These are phyloP conservation scores for Heliothis peltigera DNA, from an alignment of 2,888 invertebrate species.

Conservation along the genomic window DNA sequence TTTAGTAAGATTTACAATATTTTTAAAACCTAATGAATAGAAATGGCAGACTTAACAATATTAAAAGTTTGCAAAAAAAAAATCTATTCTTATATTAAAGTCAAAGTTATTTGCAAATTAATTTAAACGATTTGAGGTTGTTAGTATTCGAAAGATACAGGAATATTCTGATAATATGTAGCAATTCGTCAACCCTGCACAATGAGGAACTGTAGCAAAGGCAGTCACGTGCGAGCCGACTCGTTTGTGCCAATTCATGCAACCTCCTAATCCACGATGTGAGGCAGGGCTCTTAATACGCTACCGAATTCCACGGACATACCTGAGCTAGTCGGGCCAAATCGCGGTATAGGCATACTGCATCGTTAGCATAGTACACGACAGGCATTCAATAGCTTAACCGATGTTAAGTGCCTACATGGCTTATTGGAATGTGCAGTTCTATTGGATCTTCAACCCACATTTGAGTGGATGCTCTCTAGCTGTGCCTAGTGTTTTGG, in stretches of 20 bases:
- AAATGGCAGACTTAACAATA: constrained; percentile 19
- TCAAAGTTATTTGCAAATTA: too few species aligned
- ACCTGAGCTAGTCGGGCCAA: constrained; percentile 27
- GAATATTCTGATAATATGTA: constrained; percentile 20
- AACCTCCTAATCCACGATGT: constrained; percentile 50
- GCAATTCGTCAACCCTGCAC: constrained; percentile 58
- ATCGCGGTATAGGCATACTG: constrained; percentile 22
- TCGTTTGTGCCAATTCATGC: constrained; percentile 73
- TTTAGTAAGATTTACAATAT: constrained; percentile 34
- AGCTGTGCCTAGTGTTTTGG: not conserved
- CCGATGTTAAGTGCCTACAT: constrained; percentile 31
- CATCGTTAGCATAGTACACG: constrained; percentile 26
- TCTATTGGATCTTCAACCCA: constrained; percentile 12
- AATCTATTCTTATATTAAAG: too few species aligned
- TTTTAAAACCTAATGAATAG: constrained; percentile 23
- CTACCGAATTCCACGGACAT: constrained; percentile 50
- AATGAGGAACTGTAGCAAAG: constrained; percentile 65
- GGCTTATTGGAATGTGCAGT: constrained; percentile 36
- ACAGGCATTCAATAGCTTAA: constrained; percentile 32
- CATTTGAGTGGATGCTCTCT: not conserved
- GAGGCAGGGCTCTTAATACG: constrained; percentile 40
- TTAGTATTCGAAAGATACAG: not conserved
- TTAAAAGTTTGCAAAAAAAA: constrained; percentile 24
- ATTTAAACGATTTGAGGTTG: too few species aligned
- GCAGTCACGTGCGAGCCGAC: constrained; percentile 69